Evolutionary conservation across 2,888 invertebrate species (phyloP).

Genomic region (Phasia obesa): DNA sequence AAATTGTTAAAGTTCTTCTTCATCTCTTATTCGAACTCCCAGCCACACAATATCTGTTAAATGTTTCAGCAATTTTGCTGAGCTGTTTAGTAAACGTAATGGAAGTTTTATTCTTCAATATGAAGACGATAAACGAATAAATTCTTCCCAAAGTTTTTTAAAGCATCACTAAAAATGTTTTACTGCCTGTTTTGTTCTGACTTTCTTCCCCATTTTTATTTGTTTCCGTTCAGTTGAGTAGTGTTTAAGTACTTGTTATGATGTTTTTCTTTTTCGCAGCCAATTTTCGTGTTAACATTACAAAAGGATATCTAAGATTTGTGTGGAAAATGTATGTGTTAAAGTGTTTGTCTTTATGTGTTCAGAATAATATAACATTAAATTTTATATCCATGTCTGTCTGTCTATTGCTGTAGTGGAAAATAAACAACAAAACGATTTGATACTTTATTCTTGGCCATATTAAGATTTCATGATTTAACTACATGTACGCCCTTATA

Average conservation of each 20-base stretch:
- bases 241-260: conserved; percentile 4
- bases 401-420: conserved; percentile 2
- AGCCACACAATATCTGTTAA: neutral
- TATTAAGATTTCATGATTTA: conserved; percentile 1
- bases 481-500: neutral
- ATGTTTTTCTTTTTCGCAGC: conserved; percentile 27
- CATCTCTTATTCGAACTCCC: neutral
- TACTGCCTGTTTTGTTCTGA: neutral
- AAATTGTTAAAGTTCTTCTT: conserved; percentile 19
- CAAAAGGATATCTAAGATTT: conserved; percentile 13
- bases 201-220: conserved; percentile 12
- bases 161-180: conserved; percentile 41
- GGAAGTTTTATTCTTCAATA: neutral
- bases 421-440: conserved; percentile 14
- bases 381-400: conserved; percentile 1
- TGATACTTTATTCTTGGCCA: conserved; percentile 12
- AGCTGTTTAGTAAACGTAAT: neutral
- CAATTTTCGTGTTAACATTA: conserved; percentile 40
- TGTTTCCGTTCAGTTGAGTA: conserved; percentile 4
- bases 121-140: neutral
- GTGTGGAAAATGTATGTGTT: neutral
- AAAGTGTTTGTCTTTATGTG: neutral
- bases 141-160: neutral
- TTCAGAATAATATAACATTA: conserved; percentile 21
- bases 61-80: neutral